Base-by-base conservation (phyloP, 2,797 vertebrate species). In the Pipistrellus pygmaeus region DNA sequence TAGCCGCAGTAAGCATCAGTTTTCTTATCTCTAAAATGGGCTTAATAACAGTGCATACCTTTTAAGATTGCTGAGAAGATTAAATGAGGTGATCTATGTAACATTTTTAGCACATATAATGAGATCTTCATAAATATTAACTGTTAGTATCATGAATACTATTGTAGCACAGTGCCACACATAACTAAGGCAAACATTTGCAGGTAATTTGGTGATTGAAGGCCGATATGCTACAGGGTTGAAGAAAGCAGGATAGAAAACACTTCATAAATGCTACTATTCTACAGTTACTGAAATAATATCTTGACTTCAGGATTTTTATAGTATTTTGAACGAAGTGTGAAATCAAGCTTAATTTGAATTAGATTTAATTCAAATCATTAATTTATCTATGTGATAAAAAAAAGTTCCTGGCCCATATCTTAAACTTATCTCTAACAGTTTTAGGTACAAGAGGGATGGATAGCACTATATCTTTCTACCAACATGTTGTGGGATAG, bases 21-120 rank as follows among this genome's bases (percentile, higher is more conserved):
- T 90, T 92, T 68, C 53, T 86, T 41, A 48, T 41, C 23, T 92
- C 62, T 80, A 81, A 92, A 90, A 60, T 55, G 44, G 15, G 35
- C 46, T n/a, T 82, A 82, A 30, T 35, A 51, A 55, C 21, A 60
- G 17, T 6, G 25, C 48, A 12, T 72, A 44, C 5, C 32, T 94
- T 21, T 73, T 75, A 82, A 81, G 9, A 53, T 60, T 76, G 46
- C 25, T 90, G 41, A 80, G 44, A 77, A 80, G 44, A 82, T 87
- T 87, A 90, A 95, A 80, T 84, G 13, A 81, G 1, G 35, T 51
- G 38, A 57, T n/a, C 57, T n/a, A 51, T 44, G 44, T 46, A 69
- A 84, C 23, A 55, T 48, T 23, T 41, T 84, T 62, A 80, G 18
- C n/a, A 68, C 14, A 66, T 82, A 30, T 68, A 89, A 89, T 84